Evolutionary conservation across 1,140 invertebrate species (phyloP).

Genomic region (Polyergus mexicanus): DNA sequence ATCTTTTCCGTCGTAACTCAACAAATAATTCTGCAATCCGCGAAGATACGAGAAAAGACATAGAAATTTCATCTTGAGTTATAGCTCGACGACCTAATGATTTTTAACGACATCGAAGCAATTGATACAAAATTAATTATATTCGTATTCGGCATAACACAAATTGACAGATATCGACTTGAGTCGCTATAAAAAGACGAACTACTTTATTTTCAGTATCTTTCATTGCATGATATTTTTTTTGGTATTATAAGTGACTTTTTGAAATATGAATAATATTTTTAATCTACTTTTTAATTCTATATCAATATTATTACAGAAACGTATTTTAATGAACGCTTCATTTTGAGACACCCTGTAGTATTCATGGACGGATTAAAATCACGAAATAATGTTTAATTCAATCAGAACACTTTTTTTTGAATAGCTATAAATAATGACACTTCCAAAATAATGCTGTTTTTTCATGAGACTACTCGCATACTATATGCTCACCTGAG

Average conservation of each 20-base stretch:
- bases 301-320: too few species aligned
- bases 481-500: conserved; percentile 10
- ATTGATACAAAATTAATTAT: background rate
- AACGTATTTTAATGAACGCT: too few species aligned
- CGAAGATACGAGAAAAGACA: background rate
- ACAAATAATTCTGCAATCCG: conserved; percentile 35
- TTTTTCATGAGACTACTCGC: too few species aligned
- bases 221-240: background rate
- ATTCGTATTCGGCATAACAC: background rate
- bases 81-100: background rate
- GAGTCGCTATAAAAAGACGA: background rate
- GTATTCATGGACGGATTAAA: too few species aligned
- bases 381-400: too few species aligned
- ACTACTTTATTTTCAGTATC: background rate
- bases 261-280: background rate
- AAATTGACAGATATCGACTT: conserved; percentile 3
- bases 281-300: too few species aligned
- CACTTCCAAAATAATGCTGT: background rate
- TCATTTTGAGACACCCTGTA: too few species aligned
- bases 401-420: background rate
- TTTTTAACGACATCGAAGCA: background rate
- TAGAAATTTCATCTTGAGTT: background rate
- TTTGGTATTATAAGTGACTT: background rate
- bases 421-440: background rate
- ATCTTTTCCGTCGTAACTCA: conserved; percentile 47